These are phyloP conservation scores for Anabas testudineus DNA, from an alignment of 2,797 vertebrate species.

Conservation along the genomic window DNA sequence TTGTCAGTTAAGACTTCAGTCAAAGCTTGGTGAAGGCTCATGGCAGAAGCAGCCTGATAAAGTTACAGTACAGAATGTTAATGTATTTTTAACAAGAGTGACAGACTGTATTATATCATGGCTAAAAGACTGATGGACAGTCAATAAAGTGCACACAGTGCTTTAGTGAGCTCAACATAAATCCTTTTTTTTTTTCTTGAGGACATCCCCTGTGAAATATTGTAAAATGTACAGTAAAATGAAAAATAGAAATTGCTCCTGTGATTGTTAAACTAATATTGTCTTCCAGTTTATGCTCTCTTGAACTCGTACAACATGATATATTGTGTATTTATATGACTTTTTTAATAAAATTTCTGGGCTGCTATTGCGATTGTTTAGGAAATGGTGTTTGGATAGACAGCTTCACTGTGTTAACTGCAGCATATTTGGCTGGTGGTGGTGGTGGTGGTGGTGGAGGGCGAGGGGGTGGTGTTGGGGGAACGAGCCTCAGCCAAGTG, in stretches of 20 bases:
- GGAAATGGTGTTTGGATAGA: conserved; percentile 65
- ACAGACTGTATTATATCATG: conserved; percentile 50
- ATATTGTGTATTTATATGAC: conserved; percentile 50
- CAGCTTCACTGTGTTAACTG: conserved; percentile 67
- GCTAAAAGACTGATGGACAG: conserved; percentile 62
- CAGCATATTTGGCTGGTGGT: conserved; percentile 70
- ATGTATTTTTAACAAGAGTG: conserved; percentile 66
- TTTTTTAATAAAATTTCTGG: background rate
- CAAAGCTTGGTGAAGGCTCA: conserved; percentile 52
- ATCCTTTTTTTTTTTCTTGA: conserved; percentile 27
- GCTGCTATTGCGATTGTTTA: conserved; percentile 59
- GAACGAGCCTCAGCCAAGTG: conserved; percentile 71
- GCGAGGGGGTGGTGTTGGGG: no score
- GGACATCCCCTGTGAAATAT: conserved; percentile 7
- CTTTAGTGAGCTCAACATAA: conserved; percentile 35
- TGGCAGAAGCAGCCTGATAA: conserved; percentile 65
- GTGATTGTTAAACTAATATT: conserved; percentile 39
- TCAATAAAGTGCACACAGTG: conserved; percentile 58
- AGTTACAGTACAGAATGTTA: conserved; percentile 59
- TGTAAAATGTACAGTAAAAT: conserved; percentile 30
- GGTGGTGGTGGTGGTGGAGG: conserved; percentile 61
- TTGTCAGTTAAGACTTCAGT: conserved; percentile 62
- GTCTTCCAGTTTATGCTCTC: conserved; percentile 26
- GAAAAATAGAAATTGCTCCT: conserved; percentile 15
- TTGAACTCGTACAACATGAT: conserved; percentile 63